Evolutionary conservation across 2,888 invertebrate species (phyloP).

Genomic region (Heterodera filipjevi): DNA sequence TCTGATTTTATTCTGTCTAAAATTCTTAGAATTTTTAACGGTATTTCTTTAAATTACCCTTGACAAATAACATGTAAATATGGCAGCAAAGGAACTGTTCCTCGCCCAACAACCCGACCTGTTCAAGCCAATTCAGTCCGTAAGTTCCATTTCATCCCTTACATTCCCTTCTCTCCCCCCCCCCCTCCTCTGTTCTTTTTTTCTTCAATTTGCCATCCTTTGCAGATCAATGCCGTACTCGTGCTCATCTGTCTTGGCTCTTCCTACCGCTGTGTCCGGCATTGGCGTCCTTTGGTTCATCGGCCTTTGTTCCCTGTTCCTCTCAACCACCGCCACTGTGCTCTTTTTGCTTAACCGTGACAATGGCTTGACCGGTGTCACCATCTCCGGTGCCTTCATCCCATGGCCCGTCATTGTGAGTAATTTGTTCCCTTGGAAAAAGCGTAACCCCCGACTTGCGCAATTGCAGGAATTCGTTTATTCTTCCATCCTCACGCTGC

Average conservation of each 20-base stretch:
- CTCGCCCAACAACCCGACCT: constrained; percentile 54
- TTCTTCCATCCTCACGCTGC: constrained; percentile 57
- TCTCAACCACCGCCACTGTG: constrained; percentile 58
- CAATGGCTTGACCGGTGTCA: constrained; percentile 51
- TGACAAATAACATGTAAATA: constrained; percentile 3
- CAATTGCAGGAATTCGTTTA: constrained; percentile 56
- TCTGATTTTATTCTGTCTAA: too few relatives aligned
- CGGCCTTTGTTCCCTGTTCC: constrained; percentile 47
- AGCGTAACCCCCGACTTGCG: background rate
- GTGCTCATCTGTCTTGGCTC: constrained; percentile 58
- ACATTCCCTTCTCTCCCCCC: background rate
- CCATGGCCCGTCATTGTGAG: constrained; percentile 58
- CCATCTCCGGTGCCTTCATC: constrained; percentile 53
- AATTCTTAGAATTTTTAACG: too few relatives aligned
- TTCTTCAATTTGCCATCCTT: constrained; percentile 3
- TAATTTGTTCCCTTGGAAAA: too few relatives aligned
- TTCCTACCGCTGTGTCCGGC: constrained; percentile 52
- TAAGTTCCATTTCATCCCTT: constrained; percentile 35
- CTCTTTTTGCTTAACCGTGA: constrained; percentile 57
- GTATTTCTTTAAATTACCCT: too few relatives aligned
- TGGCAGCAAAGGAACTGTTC: constrained; percentile 27
- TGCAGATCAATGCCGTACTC: constrained; percentile 48
- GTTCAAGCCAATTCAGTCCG: constrained; percentile 62
- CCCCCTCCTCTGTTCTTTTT: constrained; percentile 2
- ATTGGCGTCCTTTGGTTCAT: constrained; percentile 62